A percentile compares a stretch with the other conserved stretches of the same genome.
phyloP scores from a whole-genome alignment of 1,140 invertebrate species.

The Eueides isabella region DNA sequence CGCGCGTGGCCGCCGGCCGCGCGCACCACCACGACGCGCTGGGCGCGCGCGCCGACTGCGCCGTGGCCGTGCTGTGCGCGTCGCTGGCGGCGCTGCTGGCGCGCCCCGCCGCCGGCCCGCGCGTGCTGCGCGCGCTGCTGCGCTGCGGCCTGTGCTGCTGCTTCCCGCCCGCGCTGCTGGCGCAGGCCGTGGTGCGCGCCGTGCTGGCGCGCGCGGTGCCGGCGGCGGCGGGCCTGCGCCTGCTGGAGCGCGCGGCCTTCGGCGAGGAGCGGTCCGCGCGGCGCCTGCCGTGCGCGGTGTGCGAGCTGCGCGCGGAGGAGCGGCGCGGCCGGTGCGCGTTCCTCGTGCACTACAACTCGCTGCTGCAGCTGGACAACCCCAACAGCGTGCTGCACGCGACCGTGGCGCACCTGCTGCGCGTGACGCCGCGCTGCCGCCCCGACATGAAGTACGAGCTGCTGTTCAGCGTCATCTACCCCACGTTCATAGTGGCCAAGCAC shows the following conservation, averaged over 20 bases:
- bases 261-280: conserved; percentile 78
- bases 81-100: conserved; percentile 80
- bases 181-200: conserved; percentile 71
- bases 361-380: conserved; percentile 82
- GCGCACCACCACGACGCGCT: conserved; percentile 85
- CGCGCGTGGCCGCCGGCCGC: conserved; percentile 65
- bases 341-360: conserved; percentile 83
- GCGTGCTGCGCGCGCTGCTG: conserved; percentile 83
- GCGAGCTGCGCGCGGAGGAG: conserved; percentile 59
- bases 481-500: conserved; percentile 83
- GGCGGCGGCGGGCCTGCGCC: conserved; percentile 61
- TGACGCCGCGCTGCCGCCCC: conserved; percentile 81
- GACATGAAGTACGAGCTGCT: conserved; percentile 83
- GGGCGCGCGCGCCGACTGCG: conserved; percentile 81
- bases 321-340: conserved; percentile 78
- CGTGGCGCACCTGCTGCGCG: conserved; percentile 84
- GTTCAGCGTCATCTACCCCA: conserved; percentile 84
- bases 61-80: conserved; percentile 83
- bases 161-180: conserved; percentile 80
- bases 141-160: conserved; percentile 86
- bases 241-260: conserved; percentile 84
- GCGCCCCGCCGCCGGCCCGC: conserved; percentile 72
- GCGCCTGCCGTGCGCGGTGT: conserved; percentile 70
- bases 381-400: conserved; percentile 83
- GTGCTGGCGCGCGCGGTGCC: conserved; percentile 64